Evolutionary conservation across 2,888 invertebrate species (phyloP).

Genomic region (Pandemis heparana): DNA sequence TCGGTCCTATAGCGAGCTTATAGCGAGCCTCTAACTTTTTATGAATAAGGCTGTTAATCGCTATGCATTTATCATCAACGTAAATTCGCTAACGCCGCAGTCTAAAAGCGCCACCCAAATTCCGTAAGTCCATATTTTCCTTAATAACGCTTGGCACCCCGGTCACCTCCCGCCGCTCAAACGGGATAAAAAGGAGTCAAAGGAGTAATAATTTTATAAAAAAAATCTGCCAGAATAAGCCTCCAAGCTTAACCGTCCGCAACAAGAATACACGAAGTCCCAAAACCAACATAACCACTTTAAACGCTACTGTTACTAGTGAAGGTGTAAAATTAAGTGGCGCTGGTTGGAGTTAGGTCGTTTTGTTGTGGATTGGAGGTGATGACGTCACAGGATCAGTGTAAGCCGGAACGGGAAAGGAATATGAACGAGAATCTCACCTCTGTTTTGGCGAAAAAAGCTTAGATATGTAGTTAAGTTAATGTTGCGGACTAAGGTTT

Average conservation of each 20-base stretch:
- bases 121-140: slow-evolving; percentile 19
- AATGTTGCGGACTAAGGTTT: background rate
- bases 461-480: background rate
- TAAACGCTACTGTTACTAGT: background rate
- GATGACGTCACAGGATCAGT: slow-evolving; percentile 42
- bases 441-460: slow-evolving; percentile 13
- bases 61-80: background rate
- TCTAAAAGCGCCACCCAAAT: background rate
- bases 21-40: too few relatives aligned
- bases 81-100: background rate
- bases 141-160: slow-evolving; percentile 37
- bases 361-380: background rate
- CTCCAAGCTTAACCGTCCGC: background rate
- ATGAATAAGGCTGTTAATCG: too few relatives aligned
- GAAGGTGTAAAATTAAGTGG: background rate
- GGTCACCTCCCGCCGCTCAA: slow-evolving; percentile 14
- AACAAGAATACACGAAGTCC: background rate
- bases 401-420: slow-evolving; percentile 32
- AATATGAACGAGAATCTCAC: slow-evolving; percentile 19
- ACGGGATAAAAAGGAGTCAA: slow-evolving; percentile 45
- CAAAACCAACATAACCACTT: background rate
- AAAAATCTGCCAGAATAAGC: slow-evolving; percentile 46
- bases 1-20: too few relatives aligned
- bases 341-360: background rate
- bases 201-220: slow-evolving; percentile 44